A percentile compares a stretch with the other conserved stretches of the same genome.
Evolutionary conservation across 2,888 invertebrate genomes (phyloP).

Genomic region (Zaprionus bogoriensis): DNA sequence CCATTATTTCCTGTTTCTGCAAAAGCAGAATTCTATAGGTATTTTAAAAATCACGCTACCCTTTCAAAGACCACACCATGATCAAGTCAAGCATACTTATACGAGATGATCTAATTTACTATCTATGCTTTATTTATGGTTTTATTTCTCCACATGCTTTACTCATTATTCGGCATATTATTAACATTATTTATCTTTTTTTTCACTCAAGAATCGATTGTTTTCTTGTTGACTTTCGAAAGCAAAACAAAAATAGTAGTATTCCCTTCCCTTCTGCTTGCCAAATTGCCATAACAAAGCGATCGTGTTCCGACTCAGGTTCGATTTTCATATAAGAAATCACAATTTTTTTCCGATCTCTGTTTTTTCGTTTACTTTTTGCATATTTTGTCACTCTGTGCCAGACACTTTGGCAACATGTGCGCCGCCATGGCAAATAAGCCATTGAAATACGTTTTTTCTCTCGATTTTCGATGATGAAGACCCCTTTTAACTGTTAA

Average conservation of each 20-base stretch:
- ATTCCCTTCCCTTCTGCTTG: slow-evolving; percentile 13
- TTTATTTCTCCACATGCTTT: not conserved
- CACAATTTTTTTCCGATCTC: not conserved
- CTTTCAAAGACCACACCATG: not conserved
- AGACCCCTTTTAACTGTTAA: slow-evolving; percentile 56
- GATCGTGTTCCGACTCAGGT: slow-evolving; percentile 21
- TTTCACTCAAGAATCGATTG: not conserved
- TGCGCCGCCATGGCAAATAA: slow-evolving; percentile 15
- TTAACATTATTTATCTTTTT: slow-evolving; percentile 4
- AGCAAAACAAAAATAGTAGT: not conserved
- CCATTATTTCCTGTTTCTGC: no score
- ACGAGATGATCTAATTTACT: not conserved
- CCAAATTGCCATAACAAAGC: slow-evolving; percentile 15
- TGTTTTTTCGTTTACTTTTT: not conserved
- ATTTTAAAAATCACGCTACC: not conserved
- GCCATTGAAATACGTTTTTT: slow-evolving; percentile 30
- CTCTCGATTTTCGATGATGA: slow-evolving; percentile 26
- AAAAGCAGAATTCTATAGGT: no score
- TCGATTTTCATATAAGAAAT: no score
- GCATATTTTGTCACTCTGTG: slow-evolving; percentile 48
- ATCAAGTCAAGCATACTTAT: not conserved
- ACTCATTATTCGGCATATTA: not conserved
- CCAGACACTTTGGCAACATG: slow-evolving; percentile 59
- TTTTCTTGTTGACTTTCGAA: slow-evolving; percentile 28
- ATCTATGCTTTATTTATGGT: not conserved